Conservation (phyloP, 2,113 vertebrate species). For the Coregonus clupeaformis region DNA sequence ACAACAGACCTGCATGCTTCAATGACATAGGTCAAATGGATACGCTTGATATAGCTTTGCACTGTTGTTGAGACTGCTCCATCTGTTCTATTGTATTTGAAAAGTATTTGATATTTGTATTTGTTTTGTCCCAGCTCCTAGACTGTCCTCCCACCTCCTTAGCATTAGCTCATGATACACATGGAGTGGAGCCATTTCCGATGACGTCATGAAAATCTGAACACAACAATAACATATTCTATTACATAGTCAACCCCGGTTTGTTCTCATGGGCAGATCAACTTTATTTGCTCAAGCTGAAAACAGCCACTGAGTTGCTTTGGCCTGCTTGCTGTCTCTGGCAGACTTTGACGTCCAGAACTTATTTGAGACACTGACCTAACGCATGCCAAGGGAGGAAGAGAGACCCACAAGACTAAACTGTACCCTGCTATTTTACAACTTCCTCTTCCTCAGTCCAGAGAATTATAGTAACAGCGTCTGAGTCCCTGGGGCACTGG, state of each 20-base stretch:
- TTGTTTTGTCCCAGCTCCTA: too few relatives aligned
- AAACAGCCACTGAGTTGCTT: background rate
- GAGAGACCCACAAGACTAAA: conserved; percentile 9
- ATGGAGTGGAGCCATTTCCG: too few relatives aligned
- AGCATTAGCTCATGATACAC: too few relatives aligned
- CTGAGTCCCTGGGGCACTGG: background rate
- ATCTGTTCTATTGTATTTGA: too few relatives aligned
- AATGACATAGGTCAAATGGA: too few relatives aligned
- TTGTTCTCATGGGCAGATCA: background rate
- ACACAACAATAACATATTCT: too few relatives aligned
- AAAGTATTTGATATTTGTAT: too few relatives aligned
- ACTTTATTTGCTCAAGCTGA: background rate
- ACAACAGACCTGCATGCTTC: too few relatives aligned
- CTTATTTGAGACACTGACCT: conserved; percentile 30
- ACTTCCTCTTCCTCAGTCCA: background rate
- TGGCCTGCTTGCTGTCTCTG: background rate
- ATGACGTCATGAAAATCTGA: too few relatives aligned
- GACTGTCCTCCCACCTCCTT: too few relatives aligned
- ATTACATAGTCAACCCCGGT: background rate
- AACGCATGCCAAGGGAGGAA: conserved; percentile 1
- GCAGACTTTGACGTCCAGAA: conserved; percentile 4
- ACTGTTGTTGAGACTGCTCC: too few relatives aligned
- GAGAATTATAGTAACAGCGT: conserved; percentile 5
- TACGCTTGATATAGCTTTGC: too few relatives aligned
- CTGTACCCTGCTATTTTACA: background rate